Percentiles rank a stretch among this genome's conserved stretches.
These are phyloP conservation scores for Trogon surrucura DNA, from an alignment of 2,113 vertebrate genomes.

Conservation along the genomic window DNA sequence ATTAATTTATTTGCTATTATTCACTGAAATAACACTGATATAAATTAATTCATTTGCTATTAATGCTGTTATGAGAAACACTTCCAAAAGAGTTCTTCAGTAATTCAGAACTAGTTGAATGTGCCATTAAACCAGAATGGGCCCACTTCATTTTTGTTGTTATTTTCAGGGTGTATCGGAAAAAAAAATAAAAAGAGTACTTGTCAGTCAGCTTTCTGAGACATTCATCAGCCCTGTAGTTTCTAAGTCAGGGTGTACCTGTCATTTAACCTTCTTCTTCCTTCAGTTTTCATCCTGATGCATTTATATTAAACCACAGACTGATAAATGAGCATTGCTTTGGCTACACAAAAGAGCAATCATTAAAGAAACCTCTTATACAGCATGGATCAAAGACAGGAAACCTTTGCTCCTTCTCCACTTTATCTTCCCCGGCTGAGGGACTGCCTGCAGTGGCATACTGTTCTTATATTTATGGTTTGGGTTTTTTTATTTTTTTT, in stretches of 20 bases:
- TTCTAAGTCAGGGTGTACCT: constrained; percentile 17
- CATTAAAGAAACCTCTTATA: constrained; percentile 61
- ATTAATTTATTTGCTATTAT: constrained; percentile 55
- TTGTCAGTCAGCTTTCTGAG: constrained; percentile 43
- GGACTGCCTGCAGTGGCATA: not conserved
- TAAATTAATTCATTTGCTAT: constrained; percentile 46
- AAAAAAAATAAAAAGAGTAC: not conserved
- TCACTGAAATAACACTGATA: constrained; percentile 36
- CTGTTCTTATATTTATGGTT: constrained; percentile 44
- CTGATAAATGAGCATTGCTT: constrained; percentile 58
- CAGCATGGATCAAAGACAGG: constrained; percentile 57
- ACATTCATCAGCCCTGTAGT: constrained; percentile 15
- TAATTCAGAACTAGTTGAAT: constrained; percentile 64
- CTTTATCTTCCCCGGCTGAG: not conserved
- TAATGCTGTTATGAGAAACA: not conserved
- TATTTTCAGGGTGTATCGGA: not conserved
- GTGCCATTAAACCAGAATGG: constrained; percentile 39
- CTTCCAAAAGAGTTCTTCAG: constrained; percentile 17
- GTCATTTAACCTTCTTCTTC: constrained; percentile 69
- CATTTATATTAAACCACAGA: constrained; percentile 65
- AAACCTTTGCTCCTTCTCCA: not conserved
- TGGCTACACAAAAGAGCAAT: constrained; percentile 46
- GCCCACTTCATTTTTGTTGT: not conserved
- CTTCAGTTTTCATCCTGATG: constrained; percentile 66
- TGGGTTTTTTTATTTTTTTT: not conserved